Conservation (phyloP, 2,888 invertebrate species). For the Heteromyza rotundicornis region DNA sequence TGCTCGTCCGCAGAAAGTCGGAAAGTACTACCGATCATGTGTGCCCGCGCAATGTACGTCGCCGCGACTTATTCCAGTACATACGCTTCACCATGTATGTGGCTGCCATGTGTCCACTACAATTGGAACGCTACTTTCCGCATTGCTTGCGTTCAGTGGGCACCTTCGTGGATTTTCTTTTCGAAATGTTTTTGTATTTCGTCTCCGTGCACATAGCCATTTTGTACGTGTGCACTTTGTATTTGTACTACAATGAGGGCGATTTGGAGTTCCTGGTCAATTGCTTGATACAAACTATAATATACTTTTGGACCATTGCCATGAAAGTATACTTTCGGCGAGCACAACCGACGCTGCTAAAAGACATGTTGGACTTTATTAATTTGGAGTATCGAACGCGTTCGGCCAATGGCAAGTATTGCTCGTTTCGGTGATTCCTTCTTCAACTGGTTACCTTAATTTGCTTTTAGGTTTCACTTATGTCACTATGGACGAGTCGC, state of each 20-base stretch:
- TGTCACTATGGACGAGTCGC: slow-evolving; percentile 42
- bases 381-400: slow-evolving; percentile 39
- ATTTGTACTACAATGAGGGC: slow-evolving; percentile 35
- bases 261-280: slow-evolving; percentile 46
- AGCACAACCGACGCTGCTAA: slow-evolving; percentile 28
- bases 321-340: slow-evolving; percentile 51
- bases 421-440: too few species aligned
- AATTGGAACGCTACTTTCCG: slow-evolving; percentile 7
- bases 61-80: slow-evolving; percentile 45
- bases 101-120: slow-evolving; percentile 42
- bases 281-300: slow-evolving; percentile 46
- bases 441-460: too few species aligned
- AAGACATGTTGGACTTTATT: slow-evolving; percentile 36
- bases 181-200: slow-evolving; percentile 44
- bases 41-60: slow-evolving; percentile 13
- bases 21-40: too few species aligned
- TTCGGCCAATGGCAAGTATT: slow-evolving; percentile 36
- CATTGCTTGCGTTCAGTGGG: slow-evolving; percentile 5
- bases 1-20: background rate
- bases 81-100: slow-evolving; percentile 39
- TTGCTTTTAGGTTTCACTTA: slow-evolving; percentile 43
- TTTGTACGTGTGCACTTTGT: slow-evolving; percentile 46
- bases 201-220: slow-evolving; percentile 41
- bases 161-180: slow-evolving; percentile 15
- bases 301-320: slow-evolving; percentile 45